Conservation (phyloP, 2,888 invertebrate genomes). For the Coronaproctus castanopsis region DNA sequence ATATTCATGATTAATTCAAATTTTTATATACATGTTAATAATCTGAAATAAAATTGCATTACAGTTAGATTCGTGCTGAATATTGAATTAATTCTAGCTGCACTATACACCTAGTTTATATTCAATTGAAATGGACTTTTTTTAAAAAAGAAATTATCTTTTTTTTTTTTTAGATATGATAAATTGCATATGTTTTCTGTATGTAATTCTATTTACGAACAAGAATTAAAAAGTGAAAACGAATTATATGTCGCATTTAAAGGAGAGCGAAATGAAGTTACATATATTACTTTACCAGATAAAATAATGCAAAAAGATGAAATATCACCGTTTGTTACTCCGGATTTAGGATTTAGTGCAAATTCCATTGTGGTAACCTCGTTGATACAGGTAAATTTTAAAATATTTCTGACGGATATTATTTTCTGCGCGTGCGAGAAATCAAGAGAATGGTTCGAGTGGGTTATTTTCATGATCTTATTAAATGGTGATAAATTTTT, state of each 20-base stretch:
- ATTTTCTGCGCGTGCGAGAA: too few relatives aligned
- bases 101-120: too few relatives aligned
- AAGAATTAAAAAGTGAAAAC: constrained; percentile 5
- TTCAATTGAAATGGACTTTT: too few relatives aligned
- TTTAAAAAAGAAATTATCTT: too few relatives aligned
- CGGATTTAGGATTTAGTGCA: background rate
- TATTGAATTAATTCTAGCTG: too few relatives aligned
- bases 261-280: background rate
- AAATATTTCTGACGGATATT: too few relatives aligned
- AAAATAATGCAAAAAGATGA: background rate
- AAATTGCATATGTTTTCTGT: constrained; percentile 10
- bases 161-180: constrained; percentile 3
- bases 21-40: too few relatives aligned
- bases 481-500: too few relatives aligned
- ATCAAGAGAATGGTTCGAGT: too few relatives aligned
- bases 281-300: background rate
- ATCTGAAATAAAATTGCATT: too few relatives aligned
- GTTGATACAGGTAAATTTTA: background rate
- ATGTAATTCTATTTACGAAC: background rate
- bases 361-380: background rate
- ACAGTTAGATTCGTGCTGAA: too few relatives aligned
- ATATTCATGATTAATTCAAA: background rate
- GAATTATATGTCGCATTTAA: constrained; percentile 8
- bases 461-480: too few relatives aligned
- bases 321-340: background rate